Base-by-base conservation (phyloP, 92 coral and sea anemone species). In the Parazoanthus atlanticus region DNA sequence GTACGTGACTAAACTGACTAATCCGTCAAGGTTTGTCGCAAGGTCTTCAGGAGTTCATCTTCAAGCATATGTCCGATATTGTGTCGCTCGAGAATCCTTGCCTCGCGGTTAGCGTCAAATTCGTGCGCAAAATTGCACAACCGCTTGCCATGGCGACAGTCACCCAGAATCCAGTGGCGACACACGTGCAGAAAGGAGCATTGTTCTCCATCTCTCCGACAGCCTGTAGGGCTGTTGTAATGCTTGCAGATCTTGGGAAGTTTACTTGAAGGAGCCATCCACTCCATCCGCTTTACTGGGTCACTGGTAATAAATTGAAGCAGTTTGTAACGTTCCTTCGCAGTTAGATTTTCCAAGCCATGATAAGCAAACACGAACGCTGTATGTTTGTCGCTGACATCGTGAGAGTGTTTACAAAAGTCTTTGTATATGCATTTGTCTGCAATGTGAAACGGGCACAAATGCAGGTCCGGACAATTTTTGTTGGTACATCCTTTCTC, bases 381-480 rank as follows among this genome's bases (percentile, higher is more conserved):
- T 29, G 85, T 81, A 21, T 81, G 85, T 1, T 10, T 12, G 72
- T 81, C 85, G 46, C 46, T 61, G 12, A 81, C 29, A 58, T 81
- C 74, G 31, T 81, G 85, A 16, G 85, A 81, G 6, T 69, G 73
- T 17, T 81, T 81, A 81, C 85, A 81, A 33, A 81, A 81, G 17
- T 81, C 30, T 33, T 38, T 34, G 29, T 81, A 81, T 23, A 81
- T 12, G 28, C 85, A 81, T 33, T 81, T 33, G 3, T 26, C 46
- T 61, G 5, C 38, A 6, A 81, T 81, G 49, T 81, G 36, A 31
- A 81, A 81, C 6, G 85, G 85, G 11, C 85, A 81, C 17, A 81
- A 61, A 58, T 81, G 85, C 28, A 81, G 52, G 16, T 81, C 72
- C 11, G 38, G 15, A 21, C 85, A 81, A 2, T 25, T 0, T 30